Conservation (phyloP, 1,140 invertebrate species). For the Drosophila santomea region DNA sequence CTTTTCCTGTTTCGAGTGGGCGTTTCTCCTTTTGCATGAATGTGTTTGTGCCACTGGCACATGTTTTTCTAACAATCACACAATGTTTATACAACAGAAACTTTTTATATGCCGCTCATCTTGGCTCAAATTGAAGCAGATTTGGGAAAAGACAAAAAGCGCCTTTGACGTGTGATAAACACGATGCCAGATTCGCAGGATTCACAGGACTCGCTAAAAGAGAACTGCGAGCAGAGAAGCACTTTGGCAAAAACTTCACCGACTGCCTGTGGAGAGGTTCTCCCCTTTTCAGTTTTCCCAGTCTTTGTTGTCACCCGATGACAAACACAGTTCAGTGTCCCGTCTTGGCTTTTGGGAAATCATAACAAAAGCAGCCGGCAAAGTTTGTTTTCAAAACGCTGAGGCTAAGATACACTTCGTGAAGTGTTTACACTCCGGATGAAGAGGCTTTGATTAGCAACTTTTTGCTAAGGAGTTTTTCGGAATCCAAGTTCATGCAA, state of each 20-base stretch:
- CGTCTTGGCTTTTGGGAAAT: constrained; percentile 57
- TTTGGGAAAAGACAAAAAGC: constrained; percentile 80
- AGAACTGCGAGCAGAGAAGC: constrained; percentile 36
- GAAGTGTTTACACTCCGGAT: constrained; percentile 37
- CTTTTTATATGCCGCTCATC: constrained; percentile 69
- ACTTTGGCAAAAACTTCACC: constrained; percentile 68
- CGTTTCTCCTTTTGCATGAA: constrained; percentile 12
- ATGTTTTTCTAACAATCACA: constrained; percentile 82
- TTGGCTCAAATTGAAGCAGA: constrained; percentile 74
- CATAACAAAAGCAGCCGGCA: constrained; percentile 59
- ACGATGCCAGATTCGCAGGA: constrained; percentile 24
- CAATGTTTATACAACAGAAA: constrained; percentile 81
- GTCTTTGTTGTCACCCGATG: constrained; percentile 40
- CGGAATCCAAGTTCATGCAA: not conserved
- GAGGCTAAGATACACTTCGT: constrained; percentile 56
- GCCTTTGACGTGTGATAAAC: constrained; percentile 78
- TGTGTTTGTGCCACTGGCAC: constrained; percentile 57
- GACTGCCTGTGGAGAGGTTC: constrained; percentile 54
- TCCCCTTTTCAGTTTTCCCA: constrained; percentile 5
- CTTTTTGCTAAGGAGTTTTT: constrained; percentile 7
- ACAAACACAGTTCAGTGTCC: constrained; percentile 70
- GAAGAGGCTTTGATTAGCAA: constrained; percentile 45
- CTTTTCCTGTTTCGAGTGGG: constrained; percentile 16
- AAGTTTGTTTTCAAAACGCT: constrained; percentile 58
- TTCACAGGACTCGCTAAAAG: not conserved